Conservation (phyloP, 2,797 vertebrate genomes). For the Chanos chanos region DNA sequence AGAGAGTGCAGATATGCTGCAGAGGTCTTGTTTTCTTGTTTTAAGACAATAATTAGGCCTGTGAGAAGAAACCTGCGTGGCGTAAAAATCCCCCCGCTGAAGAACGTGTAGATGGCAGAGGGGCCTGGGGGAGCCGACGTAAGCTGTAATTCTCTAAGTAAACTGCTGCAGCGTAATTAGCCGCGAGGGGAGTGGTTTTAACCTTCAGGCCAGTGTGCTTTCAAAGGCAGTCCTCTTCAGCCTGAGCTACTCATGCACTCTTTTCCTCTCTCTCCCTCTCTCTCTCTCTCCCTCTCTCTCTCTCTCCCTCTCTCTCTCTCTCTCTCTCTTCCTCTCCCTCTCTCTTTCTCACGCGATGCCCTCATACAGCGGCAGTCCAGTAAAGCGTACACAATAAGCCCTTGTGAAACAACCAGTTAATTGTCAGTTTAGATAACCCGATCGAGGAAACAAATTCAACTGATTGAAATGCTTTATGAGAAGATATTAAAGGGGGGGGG, state of each 20-base stretch:
- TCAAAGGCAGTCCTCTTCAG: neutral
- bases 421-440: conserved; percentile 38
- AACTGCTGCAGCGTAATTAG: conserved; percentile 17
- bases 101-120: neutral
- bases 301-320: neutral
- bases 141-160: conserved; percentile 7
- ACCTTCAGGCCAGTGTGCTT: conserved; percentile 34
- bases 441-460: conserved; percentile 25
- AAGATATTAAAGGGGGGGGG: neutral
- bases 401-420: conserved; percentile 33
- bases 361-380: conserved; percentile 39
- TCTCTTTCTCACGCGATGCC: conserved; percentile 53
- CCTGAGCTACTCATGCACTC: neutral
- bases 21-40: too few relatives aligned
- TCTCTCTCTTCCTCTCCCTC: neutral
- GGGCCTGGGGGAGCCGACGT: neutral
- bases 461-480: neutral
- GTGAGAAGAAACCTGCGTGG: neutral
- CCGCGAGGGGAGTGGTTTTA: conserved; percentile 22
- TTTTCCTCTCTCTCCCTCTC: neutral
- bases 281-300: neutral
- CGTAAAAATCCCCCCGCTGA: neutral
- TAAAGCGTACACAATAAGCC: conserved; percentile 36
- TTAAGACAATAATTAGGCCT: too few relatives aligned
- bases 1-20: too few relatives aligned